Conservation (phyloP, 2,113 vertebrate species). For the Smithornis capensis region DNA sequence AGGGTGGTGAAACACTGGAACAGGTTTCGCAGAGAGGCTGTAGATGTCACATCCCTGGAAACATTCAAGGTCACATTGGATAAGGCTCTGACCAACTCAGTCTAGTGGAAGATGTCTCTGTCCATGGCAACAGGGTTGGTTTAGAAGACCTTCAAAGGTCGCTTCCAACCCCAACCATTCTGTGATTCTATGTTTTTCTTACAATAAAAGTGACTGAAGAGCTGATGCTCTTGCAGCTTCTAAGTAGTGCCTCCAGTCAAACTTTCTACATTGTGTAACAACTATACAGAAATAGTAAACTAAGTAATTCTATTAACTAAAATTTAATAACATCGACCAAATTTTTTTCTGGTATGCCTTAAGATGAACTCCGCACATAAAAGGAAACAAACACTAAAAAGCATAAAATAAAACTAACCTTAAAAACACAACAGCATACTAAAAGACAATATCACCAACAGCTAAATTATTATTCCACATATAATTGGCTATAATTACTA, state of each 20-base stretch:
- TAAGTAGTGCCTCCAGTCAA: neutral
- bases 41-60: neutral
- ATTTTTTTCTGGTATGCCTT: neutral
- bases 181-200: neutral
- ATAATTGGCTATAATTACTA: neutral
- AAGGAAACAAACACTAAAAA: neutral
- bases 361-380: neutral
- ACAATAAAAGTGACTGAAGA: neutral
- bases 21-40: neutral
- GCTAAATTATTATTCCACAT: neutral
- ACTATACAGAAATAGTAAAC: neutral
- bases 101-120: too few species aligned
- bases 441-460: neutral
- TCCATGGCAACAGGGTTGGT: accelerated
- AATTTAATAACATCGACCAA: neutral
- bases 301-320: neutral
- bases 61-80: accelerated
- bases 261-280: neutral
- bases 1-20: neutral
- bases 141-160: neutral
- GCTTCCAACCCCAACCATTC: neutral
- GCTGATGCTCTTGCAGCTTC: neutral
- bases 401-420: neutral
- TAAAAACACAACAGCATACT: neutral
- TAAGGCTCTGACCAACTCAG: accelerated